These are phyloP conservation scores for Tylochromis polylepis DNA, from an alignment of 2,113 vertebrate species.

Conservation along the genomic window DNA sequence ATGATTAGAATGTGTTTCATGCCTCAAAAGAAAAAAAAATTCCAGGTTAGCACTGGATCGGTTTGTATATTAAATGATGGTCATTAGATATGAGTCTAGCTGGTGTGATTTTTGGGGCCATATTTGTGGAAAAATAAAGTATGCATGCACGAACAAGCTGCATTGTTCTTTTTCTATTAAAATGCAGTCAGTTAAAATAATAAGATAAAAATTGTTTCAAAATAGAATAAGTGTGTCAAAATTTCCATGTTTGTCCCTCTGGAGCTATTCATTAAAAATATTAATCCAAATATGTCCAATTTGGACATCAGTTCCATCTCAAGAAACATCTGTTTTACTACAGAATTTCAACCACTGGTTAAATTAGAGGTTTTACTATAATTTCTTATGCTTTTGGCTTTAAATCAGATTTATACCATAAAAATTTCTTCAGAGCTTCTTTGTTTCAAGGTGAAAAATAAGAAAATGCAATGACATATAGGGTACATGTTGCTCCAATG, in stretches of 20 bases:
- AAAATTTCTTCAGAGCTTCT: neutral
- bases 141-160: neutral
- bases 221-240: neutral
- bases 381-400: neutral
- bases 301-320: neutral
- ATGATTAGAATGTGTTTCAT: neutral
- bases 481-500: neutral
- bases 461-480: neutral
- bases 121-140: neutral
- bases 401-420: neutral
- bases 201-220: neutral
- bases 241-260: neutral
- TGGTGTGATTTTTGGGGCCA: neutral
- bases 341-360: neutral
- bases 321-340: neutral
- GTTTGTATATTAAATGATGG: neutral
- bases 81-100: neutral
- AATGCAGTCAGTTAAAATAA: neutral
- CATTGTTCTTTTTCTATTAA: neutral
- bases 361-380: neutral
- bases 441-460: neutral
- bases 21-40: neutral
- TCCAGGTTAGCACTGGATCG: neutral
- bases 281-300: too few species aligned
- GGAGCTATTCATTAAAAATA: neutral